Base-by-base conservation (phyloP, 2,113 vertebrate species). In the Cryptotis parvus region DNA sequence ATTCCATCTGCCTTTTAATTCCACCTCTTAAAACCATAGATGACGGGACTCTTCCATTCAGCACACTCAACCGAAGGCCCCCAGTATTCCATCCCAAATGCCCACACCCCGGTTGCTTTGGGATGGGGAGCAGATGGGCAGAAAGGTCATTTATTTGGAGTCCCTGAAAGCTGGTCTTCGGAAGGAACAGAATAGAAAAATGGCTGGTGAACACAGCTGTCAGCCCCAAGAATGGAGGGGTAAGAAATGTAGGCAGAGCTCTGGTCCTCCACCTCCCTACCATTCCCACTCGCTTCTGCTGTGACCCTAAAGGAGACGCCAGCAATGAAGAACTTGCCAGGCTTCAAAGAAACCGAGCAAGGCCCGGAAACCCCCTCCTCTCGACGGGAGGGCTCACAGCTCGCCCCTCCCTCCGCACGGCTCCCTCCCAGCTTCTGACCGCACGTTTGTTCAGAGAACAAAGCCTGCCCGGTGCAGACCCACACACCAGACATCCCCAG, bases 291-390 rank as follows among this genome's bases (percentile, higher is more conserved):
- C 72, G 79, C 86, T 80, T 92, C 86, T 86, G 87, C 73, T 61
- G 84, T 93, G 73, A 93, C 91, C 91, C 87, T 83, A 65, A 89
- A 92, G 58, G 89, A 94, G 58, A 88, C 63, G 70, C 27, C 61
- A 20, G 90, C 89, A 92, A 95, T 93, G 92, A 82, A 83, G 66
- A 83, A 93, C 84, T 93, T 94, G 72, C 86, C 70, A 90, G 79
- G 86, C 89, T 87, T 78, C 89, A 92, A 82, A 90, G 89, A 37
- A 66, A 68, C 61, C 58, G 73, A 73, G 87, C 9, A 89, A 93
- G 89, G 84, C 84, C 55, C n/a, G 91, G 95, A 96, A 95, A 84
- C 91, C 84, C 93, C 93, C 91, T 96, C 96, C 93, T 94, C 92
- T 77, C 91, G 4, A 74, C 41, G 27, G 92, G 94, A 96, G 94